These are phyloP conservation scores for Nothobranchius furzeri DNA, from an alignment of 2,113 vertebrate species.

Conservation along the genomic window DNA sequence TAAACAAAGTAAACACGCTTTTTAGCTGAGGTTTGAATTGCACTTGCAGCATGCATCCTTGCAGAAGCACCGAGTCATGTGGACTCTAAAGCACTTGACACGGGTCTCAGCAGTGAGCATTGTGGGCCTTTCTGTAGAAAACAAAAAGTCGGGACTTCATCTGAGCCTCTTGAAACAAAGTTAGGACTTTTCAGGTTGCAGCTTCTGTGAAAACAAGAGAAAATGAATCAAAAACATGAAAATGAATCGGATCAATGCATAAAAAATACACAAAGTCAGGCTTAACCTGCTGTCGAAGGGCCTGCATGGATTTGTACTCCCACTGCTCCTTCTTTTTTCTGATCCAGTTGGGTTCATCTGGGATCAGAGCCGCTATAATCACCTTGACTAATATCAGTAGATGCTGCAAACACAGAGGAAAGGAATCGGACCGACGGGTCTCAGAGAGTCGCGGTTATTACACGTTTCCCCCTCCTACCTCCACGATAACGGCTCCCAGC, in stretches of 20 bases:
- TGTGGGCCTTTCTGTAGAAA: background rate
- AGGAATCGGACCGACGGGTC: background rate
- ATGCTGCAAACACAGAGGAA: slow-evolving; percentile 69
- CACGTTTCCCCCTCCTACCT: slow-evolving; percentile 61
- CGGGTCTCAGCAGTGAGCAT: background rate
- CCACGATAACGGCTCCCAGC: slow-evolving; percentile 71
- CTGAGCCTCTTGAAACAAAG: slow-evolving; percentile 9
- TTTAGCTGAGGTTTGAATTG: no score
- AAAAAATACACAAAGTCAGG: no score
- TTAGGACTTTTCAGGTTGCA: slow-evolving; percentile 31
- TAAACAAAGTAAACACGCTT: no score
- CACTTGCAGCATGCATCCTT: no score
- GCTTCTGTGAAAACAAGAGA: slow-evolving; percentile 35
- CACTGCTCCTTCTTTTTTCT: slow-evolving; percentile 73
- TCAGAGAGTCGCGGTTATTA: background rate
- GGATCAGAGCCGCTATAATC: slow-evolving; percentile 76
- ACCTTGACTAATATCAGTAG: slow-evolving; percentile 76
- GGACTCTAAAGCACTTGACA: slow-evolving; percentile 1
- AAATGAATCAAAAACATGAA: background rate
- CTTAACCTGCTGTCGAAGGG: slow-evolving; percentile 75
- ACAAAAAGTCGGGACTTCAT: background rate
- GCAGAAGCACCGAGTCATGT: slow-evolving; percentile 28
- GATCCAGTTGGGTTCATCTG: slow-evolving; percentile 82
- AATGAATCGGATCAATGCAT: no score
- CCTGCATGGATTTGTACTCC: slow-evolving; percentile 78